Base-by-base conservation (phyloP, 2,797 vertebrate species). In the Lutjanus argentimaculatus region DNA sequence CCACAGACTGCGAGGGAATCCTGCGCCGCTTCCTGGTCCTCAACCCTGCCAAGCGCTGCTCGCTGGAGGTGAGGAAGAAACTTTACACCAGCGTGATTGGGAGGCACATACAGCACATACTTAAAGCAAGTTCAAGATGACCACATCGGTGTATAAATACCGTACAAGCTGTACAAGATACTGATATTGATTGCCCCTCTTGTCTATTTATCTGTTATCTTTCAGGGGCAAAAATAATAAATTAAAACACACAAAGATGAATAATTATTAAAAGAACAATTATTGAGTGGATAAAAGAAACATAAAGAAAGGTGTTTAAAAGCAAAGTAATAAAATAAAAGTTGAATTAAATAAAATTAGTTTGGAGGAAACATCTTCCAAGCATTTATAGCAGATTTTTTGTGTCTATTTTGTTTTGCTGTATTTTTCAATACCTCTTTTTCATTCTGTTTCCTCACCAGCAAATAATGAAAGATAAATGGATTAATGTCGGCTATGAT, bases 391-490 rank as follows among this genome's bases (percentile, higher is more conserved):
- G 3, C 8, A 3, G n/a, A 22, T 25, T 68, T 30, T 64, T 1
- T 42, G 0, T 52, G 2, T 53, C 13, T 46, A 1, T 16, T 3
- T 13, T 45, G 8, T 25, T 6, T 48, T 55, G 7, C 25, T 16
- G 43, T 8, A 0, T 36, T 56, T 64, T 0, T 52, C 12, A 40
- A 36, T 0, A 0, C 8, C 15, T 70, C 6, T 76, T 14, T 61
- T 3, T 52, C 2, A 13, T 57, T 69, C 16, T 83, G 36, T 72
- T 12, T 55, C 19, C 46, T 57, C 36, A 40, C 42, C 82, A 98
- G 97, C 97, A 98, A 99, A 98, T 99, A 91, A 99, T 99, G 98
- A 98, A 97, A 91, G 98, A 99, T 91, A 98, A 98, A 14, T 99
- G 98, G 98, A 97, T 98, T 71, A 99, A 98, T 79, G 92, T 97